These are phyloP conservation scores for Leptinotarsa lineolata DNA, from an alignment of 1,140 invertebrate genomes.

Conservation along the genomic window DNA sequence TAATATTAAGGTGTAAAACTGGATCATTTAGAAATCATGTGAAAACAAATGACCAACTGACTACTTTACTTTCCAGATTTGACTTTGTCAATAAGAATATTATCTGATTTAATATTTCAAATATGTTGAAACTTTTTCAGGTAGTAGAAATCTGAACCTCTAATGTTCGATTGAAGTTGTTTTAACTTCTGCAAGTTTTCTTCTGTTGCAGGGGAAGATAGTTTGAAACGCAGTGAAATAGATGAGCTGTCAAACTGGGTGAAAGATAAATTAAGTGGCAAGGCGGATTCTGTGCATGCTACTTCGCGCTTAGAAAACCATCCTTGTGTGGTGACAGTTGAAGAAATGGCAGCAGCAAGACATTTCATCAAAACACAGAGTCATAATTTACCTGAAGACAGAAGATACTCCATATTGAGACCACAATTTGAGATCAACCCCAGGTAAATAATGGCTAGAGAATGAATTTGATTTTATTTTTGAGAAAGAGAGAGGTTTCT, in stretches of 20 bases:
- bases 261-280: slow-evolving; percentile 73
- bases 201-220: slow-evolving; percentile 63
- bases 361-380: slow-evolving; percentile 90
- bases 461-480: no score
- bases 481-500: no score
- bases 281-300: slow-evolving; percentile 79
- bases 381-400: slow-evolving; percentile 80
- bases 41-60: no score
- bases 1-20: no score
- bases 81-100: background rate
- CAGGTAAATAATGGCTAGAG: slow-evolving; percentile 57
- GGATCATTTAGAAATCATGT: no score
- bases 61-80: no score
- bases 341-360: slow-evolving; percentile 93
- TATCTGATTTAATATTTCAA: background rate
- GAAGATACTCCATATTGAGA: slow-evolving; percentile 83
- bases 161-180: background rate
- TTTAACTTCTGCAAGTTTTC: background rate
- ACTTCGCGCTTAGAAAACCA: slow-evolving; percentile 85
- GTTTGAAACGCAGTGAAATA: slow-evolving; percentile 72
- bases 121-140: no score
- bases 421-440: slow-evolving; percentile 94
- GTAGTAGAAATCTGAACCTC: no score
- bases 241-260: slow-evolving; percentile 80
- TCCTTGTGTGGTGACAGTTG: slow-evolving; percentile 91